Evolutionary conservation across 2,113 vertebrate genomes (phyloP).

Genomic region (Alectura lathami): DNA sequence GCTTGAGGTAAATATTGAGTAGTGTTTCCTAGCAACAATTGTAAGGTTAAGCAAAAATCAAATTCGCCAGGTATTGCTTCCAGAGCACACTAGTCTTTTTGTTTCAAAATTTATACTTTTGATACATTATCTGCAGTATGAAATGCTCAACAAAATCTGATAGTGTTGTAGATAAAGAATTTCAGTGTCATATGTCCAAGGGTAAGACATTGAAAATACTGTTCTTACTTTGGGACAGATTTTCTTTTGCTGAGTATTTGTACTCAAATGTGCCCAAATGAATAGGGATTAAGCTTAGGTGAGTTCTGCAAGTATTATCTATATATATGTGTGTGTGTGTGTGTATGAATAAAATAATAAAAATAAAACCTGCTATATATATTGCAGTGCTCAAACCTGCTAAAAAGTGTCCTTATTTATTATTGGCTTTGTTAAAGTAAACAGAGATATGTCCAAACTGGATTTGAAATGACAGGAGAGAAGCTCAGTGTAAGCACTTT

Average conservation of each 20-base stretch:
- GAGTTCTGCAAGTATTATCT: not conserved
- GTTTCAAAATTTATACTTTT: not conserved
- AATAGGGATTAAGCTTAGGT: not conserved
- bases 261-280: not conserved
- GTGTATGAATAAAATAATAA: not conserved
- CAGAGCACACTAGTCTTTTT: not conserved
- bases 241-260: not conserved
- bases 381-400: not conserved
- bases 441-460: not conserved
- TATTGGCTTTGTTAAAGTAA: not conserved
- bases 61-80: constrained; percentile 39
- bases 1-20: constrained; percentile 58
- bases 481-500: not conserved
- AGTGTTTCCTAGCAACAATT: constrained; percentile 68
- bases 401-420: not conserved
- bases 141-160: not conserved
- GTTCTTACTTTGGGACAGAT: not conserved
- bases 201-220: not conserved
- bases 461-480: not conserved
- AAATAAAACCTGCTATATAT: not conserved
- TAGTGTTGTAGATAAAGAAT: not conserved
- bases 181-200: not conserved
- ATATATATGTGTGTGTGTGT: fast-evolving
- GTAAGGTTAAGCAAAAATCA: constrained; percentile 63
- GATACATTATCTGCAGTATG: not conserved